phyloP scores from a whole-genome alignment of 2,797 vertebrate species.

The Huso huso region DNA sequence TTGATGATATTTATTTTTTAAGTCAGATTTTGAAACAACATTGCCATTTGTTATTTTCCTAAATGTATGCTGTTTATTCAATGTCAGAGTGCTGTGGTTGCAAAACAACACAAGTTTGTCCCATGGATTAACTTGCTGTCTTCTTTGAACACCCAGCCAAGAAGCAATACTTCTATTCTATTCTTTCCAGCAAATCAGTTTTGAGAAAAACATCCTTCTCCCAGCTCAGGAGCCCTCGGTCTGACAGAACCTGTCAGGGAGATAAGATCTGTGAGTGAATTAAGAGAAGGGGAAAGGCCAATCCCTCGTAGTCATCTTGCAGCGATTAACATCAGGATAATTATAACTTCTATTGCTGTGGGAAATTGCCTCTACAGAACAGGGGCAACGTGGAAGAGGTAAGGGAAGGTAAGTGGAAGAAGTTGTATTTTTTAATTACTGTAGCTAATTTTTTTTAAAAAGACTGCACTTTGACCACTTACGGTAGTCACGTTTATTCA shows the following conservation, averaged over 20 bases:
- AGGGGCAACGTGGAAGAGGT: slow-evolving; percentile 36
- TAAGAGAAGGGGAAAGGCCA: slow-evolving; percentile 53
- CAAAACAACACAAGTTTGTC: not conserved
- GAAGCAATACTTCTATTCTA: slow-evolving; percentile 24
- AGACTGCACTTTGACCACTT: slow-evolving; percentile 23
- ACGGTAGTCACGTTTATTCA: not conserved
- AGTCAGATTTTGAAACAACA: no score
- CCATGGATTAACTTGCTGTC: slow-evolving; percentile 14
- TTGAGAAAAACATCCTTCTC: slow-evolving; percentile 40
- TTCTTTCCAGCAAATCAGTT: slow-evolving; percentile 46
- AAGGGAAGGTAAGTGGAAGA: slow-evolving; percentile 29
- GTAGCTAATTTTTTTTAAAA: not conserved
- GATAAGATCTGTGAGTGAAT: slow-evolving; percentile 59
- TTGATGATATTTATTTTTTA: no score
- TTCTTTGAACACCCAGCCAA: slow-evolving; percentile 14
- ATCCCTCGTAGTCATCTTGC: slow-evolving; percentile 45
- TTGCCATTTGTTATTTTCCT: no score
- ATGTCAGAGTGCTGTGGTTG: no score
- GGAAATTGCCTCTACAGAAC: slow-evolving; percentile 45
- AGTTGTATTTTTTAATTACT: slow-evolving; percentile 33
- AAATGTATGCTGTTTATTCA: no score
- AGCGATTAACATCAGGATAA: slow-evolving; percentile 65
- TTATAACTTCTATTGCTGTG: slow-evolving; percentile 54
- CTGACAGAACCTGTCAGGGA: slow-evolving; percentile 55
- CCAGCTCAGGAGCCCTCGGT: slow-evolving; percentile 18